Base-by-base conservation (phyloP, 2,888 invertebrate genomes). In the Dromius quadrimaculatus region DNA sequence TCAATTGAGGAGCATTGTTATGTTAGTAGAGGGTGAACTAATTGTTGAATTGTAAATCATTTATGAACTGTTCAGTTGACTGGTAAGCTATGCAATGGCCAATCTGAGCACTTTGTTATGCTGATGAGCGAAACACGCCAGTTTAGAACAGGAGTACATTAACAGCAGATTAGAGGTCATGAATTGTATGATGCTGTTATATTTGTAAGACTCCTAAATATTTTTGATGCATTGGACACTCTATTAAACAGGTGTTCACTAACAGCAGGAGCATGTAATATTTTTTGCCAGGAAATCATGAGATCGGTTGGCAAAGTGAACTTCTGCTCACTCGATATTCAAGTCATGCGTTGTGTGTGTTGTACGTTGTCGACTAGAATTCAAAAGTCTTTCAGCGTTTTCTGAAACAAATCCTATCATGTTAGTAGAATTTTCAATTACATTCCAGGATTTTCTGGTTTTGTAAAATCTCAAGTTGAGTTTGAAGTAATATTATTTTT, bases 261-360 rank as follows among this genome's bases (percentile, higher is more conserved):
- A 19, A 19, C 11, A 34, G 59, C 19, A 22, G 47, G 47, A 47
- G 47, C 47, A 20, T 19, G 36, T 19, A 34, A 59, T 36, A 59
- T 36, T 59, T 59, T 59, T 59, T 59, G 59, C 28, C 59, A 59
- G 59, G 59, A 59, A 59, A 59, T 59, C 59, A 59, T 59, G 59
- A 59, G 59, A 59, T 36, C 59, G 59, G 13, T 47, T 47, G 20
- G 47, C 47, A 47, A 47, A 47, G 20, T 47, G 1, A 17, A 13
- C 47, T 47, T 6, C 22, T 47, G 19, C 47, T 47, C 47, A 9
- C n/a, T 47, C 19, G 47, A 47, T 47, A 47, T 47, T 47, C 47
- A 11, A 47, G 47, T 47, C 47, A 47, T 19, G 47, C 22, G 47
- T 11, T 22, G 20, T 47, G 47, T 47, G 22, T 19, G 4, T 6